A percentile compares a stretch with the other conserved stretches of the same genome.
Conservation (phyloP, 2,797 vertebrate species). For the Darevskia mixta region DNA sequence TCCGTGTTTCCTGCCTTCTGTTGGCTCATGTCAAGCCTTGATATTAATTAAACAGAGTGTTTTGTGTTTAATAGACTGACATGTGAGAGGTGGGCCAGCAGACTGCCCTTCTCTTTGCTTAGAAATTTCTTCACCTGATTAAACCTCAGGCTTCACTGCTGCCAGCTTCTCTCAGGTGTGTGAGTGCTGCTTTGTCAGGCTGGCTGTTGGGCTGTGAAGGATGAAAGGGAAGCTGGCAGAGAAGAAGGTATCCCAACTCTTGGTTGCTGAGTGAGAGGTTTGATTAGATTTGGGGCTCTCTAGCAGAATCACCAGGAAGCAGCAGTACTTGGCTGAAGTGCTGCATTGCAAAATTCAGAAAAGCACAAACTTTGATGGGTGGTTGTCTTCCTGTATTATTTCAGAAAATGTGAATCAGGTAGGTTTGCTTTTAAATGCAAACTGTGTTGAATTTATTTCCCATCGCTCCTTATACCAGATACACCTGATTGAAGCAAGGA, state of each 20-base stretch:
- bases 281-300: background rate
- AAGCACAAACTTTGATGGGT: no score
- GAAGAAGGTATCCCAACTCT: background rate
- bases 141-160: background rate
- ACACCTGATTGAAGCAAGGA: background rate
- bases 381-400: no score
- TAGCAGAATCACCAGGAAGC: background rate
- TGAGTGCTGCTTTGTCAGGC: background rate
- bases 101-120: conserved; percentile 10
- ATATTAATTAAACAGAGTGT: conserved; percentile 49
- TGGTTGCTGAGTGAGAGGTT: background rate
- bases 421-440: background rate
- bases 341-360: no score
- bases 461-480: no score
- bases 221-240: background rate
- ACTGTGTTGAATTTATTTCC: no score
- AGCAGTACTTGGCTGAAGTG: background rate
- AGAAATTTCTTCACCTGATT: conserved; percentile 12
- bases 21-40: conserved; percentile 52
- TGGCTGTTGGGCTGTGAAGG: background rate
- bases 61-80: conserved; percentile 48
- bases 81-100: conserved; percentile 2
- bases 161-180: background rate
- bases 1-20: conserved; percentile 53
- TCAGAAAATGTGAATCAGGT: background rate